Conservation (phyloP, 2,113 vertebrate genomes). For the Clinocottus analis region DNA sequence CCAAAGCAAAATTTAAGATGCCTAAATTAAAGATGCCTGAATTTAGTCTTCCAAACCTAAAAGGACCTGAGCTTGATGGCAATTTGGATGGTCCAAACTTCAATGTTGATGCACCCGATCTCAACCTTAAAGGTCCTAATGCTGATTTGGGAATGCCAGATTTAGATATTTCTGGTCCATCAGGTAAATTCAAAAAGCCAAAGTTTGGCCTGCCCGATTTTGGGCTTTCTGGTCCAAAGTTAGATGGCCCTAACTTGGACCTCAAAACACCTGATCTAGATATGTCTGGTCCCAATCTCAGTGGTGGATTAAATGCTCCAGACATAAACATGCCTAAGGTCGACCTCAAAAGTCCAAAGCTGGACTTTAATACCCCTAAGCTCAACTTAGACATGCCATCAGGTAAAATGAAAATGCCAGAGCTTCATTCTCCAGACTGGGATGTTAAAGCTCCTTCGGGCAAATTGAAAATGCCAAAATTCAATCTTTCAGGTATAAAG, state of each 20-base stretch:
- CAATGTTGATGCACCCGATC: conserved; percentile 42
- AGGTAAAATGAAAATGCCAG: conserved; percentile 53
- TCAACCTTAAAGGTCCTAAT: conserved; percentile 46
- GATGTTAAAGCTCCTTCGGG: conserved; percentile 50
- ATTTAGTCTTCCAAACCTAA: conserved; percentile 43
- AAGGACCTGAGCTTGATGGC: conserved; percentile 47
- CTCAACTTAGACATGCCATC: conserved; percentile 47
- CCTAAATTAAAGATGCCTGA: conserved; percentile 68
- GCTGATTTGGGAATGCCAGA: conserved; percentile 21
- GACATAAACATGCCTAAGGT: conserved; percentile 53
- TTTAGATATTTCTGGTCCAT: conserved; percentile 43
- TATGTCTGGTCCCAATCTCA: conserved; percentile 55
- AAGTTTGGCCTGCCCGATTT: conserved; percentile 52
- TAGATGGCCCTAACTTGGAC: conserved; percentile 32
- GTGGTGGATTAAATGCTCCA: conserved; percentile 55
- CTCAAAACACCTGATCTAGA: conserved; percentile 49
- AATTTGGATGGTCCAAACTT: conserved; percentile 54
- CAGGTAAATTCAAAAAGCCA: conserved; percentile 66
- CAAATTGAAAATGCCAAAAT: conserved; percentile 47
- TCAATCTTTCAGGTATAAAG: conserved; percentile 59
- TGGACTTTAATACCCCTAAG: conserved; percentile 50
- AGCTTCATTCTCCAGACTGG: conserved; percentile 53
- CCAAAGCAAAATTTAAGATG: conserved; percentile 60
- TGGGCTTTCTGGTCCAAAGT: conserved; percentile 40
- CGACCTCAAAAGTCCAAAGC: conserved; percentile 49